phyloP scores from a whole-genome alignment of 2,888 invertebrate genomes.

The Meta bourneti region DNA sequence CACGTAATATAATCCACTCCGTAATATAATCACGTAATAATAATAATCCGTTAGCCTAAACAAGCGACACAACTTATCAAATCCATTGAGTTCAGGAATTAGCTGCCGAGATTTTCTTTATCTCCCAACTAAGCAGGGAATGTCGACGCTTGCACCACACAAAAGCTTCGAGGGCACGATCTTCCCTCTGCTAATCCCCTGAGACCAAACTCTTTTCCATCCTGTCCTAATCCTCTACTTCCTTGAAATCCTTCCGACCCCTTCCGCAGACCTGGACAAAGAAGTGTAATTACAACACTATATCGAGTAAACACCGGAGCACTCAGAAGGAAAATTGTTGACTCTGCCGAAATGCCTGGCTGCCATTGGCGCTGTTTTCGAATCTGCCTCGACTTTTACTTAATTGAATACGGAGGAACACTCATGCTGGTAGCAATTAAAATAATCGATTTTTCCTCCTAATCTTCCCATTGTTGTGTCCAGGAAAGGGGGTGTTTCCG shows the following conservation, averaged over 20 bases:
- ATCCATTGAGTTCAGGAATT: too few relatives aligned
- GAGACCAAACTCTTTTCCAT: neutral
- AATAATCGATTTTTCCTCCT: conserved; percentile 50
- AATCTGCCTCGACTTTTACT: conserved; percentile 24
- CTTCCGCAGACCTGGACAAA: conserved; percentile 8
- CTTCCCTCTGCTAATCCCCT: neutral
- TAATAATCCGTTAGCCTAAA: too few relatives aligned
- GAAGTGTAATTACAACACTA: conserved; percentile 51
- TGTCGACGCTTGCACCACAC: too few relatives aligned
- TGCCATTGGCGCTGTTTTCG: neutral
- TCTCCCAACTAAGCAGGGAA: too few relatives aligned
- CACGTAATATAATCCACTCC: too few relatives aligned
- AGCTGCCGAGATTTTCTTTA: too few relatives aligned
- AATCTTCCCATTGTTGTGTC: neutral
- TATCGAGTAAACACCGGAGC: conserved; percentile 42
- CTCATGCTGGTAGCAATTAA: conserved; percentile 43
- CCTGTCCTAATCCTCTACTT: conserved; percentile 6
- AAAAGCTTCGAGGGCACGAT: neutral
- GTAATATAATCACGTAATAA: too few relatives aligned
- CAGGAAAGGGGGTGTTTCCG: neutral
- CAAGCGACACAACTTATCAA: too few relatives aligned
- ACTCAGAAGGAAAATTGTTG: conserved; percentile 52
- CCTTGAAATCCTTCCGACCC: conserved; percentile 15
- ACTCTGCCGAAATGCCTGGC: conserved; percentile 37
- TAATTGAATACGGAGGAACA: conserved; percentile 48